Evolutionary conservation across 64 coral and sea anemone genomes (phyloP).

Genomic region (Exaiptasia diaphana): DNA sequence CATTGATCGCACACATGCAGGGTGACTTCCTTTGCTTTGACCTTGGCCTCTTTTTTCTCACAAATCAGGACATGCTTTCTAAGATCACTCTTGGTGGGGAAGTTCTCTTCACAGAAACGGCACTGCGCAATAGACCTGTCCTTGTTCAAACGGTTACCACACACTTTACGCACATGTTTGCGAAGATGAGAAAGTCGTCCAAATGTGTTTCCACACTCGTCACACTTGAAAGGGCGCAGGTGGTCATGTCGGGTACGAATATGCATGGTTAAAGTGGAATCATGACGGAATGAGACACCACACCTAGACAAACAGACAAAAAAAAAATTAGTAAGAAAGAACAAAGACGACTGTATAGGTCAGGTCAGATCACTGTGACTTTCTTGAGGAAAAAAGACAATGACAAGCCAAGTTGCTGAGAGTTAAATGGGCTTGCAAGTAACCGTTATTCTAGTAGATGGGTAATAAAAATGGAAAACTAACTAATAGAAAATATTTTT

Average conservation of each 20-base stretch:
- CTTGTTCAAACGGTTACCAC: constrained; percentile 88
- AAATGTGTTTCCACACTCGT: constrained; percentile 87
- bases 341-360: not conserved
- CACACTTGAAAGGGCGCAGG: constrained; percentile 93
- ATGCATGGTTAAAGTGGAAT: constrained; percentile 99
- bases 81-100: constrained; percentile 92
- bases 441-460: too few species aligned
- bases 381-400: not conserved
- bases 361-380: not conserved
- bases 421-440: too few species aligned
- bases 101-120: constrained; percentile 89
- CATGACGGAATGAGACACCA: constrained; percentile 91
- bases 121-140: constrained; percentile 89
- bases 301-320: constrained; percentile 38
- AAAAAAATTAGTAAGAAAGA: not conserved
- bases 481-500: not conserved
- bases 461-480: not conserved
- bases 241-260: constrained; percentile 94
- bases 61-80: constrained; percentile 85
- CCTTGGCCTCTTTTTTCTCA: constrained; percentile 94
- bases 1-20: constrained; percentile 92
- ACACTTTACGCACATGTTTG: constrained; percentile 98
- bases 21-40: constrained; percentile 92
- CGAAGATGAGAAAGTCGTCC: constrained; percentile 83
- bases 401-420: too few species aligned